These are phyloP conservation scores for Antennarius maculatus DNA, from an alignment of 2,797 vertebrate species.

Conservation along the genomic window DNA sequence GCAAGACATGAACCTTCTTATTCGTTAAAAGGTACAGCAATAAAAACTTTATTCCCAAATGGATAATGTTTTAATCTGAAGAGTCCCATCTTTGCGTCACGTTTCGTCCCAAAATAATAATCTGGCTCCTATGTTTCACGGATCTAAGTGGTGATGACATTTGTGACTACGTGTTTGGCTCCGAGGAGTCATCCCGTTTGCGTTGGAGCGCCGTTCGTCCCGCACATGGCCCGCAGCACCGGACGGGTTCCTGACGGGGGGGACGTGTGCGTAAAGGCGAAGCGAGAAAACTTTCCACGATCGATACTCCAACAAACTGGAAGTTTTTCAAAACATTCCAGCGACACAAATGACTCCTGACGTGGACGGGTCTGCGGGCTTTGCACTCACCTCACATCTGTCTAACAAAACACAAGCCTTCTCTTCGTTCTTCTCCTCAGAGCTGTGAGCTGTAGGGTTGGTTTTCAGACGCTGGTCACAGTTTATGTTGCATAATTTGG, in stretches of 20 bases:
- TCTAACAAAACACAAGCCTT: neutral
- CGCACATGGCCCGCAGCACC: neutral
- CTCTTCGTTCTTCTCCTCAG: neutral
- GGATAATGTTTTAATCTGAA: neutral
- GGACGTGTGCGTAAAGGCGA: no score
- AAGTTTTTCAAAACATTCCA: neutral
- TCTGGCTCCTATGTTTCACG: neutral
- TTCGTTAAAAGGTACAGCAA: neutral
- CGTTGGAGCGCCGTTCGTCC: neutral
- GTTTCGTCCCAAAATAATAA: neutral
- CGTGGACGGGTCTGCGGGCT: neutral
- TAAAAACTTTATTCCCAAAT: neutral
- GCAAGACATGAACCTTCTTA: conserved; percentile 29
- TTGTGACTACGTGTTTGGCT: neutral
- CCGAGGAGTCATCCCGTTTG: no score
- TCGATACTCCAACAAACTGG: neutral
- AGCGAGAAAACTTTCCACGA: neutral
- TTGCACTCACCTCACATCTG: conserved; percentile 55
- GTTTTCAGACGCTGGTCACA: rapidly evolving
- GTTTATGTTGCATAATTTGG: neutral
- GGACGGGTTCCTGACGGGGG: conserved; percentile 17
- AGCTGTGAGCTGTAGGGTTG: neutral
- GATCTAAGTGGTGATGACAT: no score
- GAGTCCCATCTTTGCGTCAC: neutral
- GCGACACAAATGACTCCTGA: neutral